Conservation (phyloP, 1,140 invertebrate species). For the Pseudomyrmex flavicornis region DNA sequence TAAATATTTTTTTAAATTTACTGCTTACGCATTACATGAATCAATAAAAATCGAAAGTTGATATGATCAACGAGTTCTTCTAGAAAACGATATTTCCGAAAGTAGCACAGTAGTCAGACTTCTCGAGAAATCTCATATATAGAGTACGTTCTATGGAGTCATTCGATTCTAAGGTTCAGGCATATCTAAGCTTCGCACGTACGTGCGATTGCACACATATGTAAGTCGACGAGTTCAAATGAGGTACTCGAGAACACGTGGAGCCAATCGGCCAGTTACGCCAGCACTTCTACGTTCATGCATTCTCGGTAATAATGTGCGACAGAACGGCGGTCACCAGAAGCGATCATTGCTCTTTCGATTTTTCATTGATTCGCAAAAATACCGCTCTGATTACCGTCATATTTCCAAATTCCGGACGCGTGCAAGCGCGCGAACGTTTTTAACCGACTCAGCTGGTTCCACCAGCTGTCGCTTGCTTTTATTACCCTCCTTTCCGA, state of each 20-base stretch:
- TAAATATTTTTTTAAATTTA: neutral
- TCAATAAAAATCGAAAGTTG: neutral
- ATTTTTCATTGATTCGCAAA: slow-evolving; percentile 42
- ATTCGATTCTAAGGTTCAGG: slow-evolving; percentile 35
- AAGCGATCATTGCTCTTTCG: slow-evolving; percentile 41
- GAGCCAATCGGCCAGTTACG: slow-evolving; percentile 29
- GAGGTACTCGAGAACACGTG: slow-evolving; percentile 51
- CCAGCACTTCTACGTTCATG: slow-evolving; percentile 33
- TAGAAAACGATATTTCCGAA: neutral
- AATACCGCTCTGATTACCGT: slow-evolving; percentile 34
- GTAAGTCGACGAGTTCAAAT: slow-evolving; percentile 34
- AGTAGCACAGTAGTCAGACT: neutral
- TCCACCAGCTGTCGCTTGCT: slow-evolving; percentile 34
- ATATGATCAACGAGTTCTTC: neutral
- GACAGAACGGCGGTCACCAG: slow-evolving; percentile 44
- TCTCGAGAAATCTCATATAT: slow-evolving; percentile 18
- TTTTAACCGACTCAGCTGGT: neutral
- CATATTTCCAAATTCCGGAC: slow-evolving; percentile 33
- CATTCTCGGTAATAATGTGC: slow-evolving; percentile 51
- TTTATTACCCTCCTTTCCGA: neutral
- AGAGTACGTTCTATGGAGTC: slow-evolving; percentile 45
- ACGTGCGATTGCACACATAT: slow-evolving; percentile 11
- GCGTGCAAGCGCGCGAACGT: slow-evolving; percentile 8
- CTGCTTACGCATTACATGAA: neutral
- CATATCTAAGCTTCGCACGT: slow-evolving; percentile 48